Base-by-base conservation (phyloP, 2,797 vertebrate species). In the Sebastes reedi region DNA sequence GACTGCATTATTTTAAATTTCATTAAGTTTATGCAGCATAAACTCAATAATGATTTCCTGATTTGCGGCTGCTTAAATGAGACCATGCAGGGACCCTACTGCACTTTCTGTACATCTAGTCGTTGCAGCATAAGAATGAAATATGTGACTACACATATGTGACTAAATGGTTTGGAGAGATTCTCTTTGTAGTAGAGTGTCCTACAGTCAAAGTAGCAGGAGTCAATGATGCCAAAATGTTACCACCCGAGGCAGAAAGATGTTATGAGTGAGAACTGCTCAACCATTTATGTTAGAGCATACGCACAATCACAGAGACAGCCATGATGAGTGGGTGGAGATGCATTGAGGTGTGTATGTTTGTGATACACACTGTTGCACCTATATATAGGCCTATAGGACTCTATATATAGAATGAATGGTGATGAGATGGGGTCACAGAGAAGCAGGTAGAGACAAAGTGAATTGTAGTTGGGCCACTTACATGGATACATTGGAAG, bases 401-500 rank as follows among this genome's bases (percentile, higher is more conserved):
- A 81, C 72, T 67, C 72, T 90, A 84, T 91, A 90, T 86, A 90
- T 86, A 90, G 80, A 83, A 66, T 32, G 32, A 58, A 70, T 69
- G 72, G 70, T 67, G 77, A 82, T 87, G 91, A 77, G 75, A 89
- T 89, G 90, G 61, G 61, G 50, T 80, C 76, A 87, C 62, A 89
- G 79, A 85, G 64, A 87, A 87, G 89, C 86, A 89, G 76, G 68
- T 76, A 80, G 77, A 90, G 76, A 90, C 88, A 91, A 85, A 91
- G 88, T 88, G 86, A 93, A 86, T 67, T 90, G 88, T 85, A 88
- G 85, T 91, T 90, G 83, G 88, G 87, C 91, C 88, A 94, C 94
- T 94, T 92, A 93, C 92, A 94, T 93, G 91, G 86, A 90, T 60
- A 94, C 87, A 93, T 76, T 93, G 87, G 92, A 86, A 91, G 89